Conservation (phyloP, 2,888 invertebrate species). For the Epistrophe eligans region DNA sequence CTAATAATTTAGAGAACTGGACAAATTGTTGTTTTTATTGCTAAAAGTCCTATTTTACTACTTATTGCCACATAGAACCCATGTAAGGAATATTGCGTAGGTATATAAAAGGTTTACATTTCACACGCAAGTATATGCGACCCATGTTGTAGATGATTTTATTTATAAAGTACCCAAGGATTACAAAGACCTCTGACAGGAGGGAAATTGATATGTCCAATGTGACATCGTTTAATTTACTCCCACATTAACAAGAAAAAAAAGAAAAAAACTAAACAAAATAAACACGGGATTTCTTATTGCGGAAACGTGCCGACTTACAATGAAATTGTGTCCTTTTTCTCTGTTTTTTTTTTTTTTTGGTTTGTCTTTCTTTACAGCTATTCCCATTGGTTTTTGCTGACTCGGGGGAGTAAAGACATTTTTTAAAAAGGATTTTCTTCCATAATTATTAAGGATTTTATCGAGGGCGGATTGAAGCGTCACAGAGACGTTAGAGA, state of each 20-base stretch:
- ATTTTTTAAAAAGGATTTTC: constrained; percentile 49
- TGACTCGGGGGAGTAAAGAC: constrained; percentile 8
- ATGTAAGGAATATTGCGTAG: no score
- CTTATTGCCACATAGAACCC: no score
- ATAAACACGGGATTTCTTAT: constrained; percentile 31
- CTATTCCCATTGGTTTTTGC: constrained; percentile 6
- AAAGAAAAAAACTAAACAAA: no score
- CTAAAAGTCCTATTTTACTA: no score
- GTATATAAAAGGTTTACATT: no score
- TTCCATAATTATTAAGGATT: constrained; percentile 56
- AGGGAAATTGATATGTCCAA: constrained; percentile 53
- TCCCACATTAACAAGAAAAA: constrained; percentile 28
- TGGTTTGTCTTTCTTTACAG: not conserved
- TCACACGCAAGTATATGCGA: not conserved
- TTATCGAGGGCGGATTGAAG: constrained; percentile 62
- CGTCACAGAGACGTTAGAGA: constrained; percentile 10
- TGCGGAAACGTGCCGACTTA: constrained; percentile 47
- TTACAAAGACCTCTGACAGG: constrained; percentile 1
- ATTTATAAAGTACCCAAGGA: constrained; percentile 11
- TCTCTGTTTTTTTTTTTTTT: not conserved
- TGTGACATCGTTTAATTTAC: constrained; percentile 43
- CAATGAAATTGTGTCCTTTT: constrained; percentile 26
- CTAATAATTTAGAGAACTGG: no score
- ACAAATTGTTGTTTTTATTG: no score
- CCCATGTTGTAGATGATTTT: not conserved